Conservation (phyloP, 2,888 invertebrate genomes). For the Geophilus truncorum region DNA sequence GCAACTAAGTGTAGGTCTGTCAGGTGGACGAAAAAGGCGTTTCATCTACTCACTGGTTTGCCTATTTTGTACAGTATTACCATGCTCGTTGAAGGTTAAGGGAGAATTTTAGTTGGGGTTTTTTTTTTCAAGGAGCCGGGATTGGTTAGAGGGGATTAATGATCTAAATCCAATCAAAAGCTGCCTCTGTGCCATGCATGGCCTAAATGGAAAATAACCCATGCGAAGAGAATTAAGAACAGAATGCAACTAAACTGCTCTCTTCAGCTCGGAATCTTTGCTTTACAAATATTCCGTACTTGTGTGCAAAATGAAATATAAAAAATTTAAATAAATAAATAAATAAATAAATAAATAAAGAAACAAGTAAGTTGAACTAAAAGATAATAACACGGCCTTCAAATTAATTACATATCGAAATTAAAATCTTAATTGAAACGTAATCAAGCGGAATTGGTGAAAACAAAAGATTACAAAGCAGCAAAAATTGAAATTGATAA, state of each 20-base stretch:
- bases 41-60: neutral
- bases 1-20: slow-evolving; percentile 3
- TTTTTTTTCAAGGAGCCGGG: neutral
- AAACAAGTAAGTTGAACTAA: too few species aligned
- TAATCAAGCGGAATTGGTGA: neutral
- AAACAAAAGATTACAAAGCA: neutral
- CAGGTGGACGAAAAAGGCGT: slow-evolving; percentile 3
- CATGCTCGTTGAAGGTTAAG: neutral
- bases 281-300: neutral
- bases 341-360: neutral
- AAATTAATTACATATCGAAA: too few species aligned
- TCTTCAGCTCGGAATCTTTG: neutral
- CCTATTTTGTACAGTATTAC: neutral
- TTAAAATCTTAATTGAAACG: neutral
- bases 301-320: neutral
- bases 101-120: neutral
- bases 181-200: neutral
- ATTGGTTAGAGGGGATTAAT: neutral
- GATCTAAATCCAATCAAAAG: slow-evolving; percentile 13
- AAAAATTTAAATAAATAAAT: neutral
- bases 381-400: neutral
- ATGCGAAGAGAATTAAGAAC: slow-evolving; percentile 17
- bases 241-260: slow-evolving; percentile 12
- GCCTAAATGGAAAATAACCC: slow-evolving; percentile 11
- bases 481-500: neutral